Evolutionary conservation across 2,888 invertebrate species (phyloP), one percentile per base, ranked within the genome.

Genomic region (Athalia cordata): DNA sequence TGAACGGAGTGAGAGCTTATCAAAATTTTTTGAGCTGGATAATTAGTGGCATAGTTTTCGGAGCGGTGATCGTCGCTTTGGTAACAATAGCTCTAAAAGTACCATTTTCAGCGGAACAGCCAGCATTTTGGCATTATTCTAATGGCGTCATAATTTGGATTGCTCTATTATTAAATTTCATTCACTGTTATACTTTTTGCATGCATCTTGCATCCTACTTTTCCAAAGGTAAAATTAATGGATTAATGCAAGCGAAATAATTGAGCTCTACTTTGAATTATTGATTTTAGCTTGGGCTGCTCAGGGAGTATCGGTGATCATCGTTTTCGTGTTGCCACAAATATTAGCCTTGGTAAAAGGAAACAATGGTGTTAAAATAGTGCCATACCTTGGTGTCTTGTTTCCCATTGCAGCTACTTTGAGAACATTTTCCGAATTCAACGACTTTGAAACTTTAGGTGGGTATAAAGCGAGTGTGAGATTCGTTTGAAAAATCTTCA

Each of bases 1-100:
- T 90, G 82, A 90, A 90, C 74, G 90, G 90, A 43, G 89, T 89
- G 9, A 86, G 85, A 77, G 83, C 83, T n/a, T 80, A 81, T 77
- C 84, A 87, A 72, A 89, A 89, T 84, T 84, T 89, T 65, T 80
- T 89, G 7, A 88, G 89, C 78, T 90, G 89, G 89, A 77, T 89
- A 59, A 13, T 86, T 5, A 87, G 85, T 70, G 89, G 89, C 7
- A 78, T 83, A 47, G 5, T 88, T 29, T 86, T 88, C 61, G 88
- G 88, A 74, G 80, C 81, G 13, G 77, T 84, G 8, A 89, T 88
- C 76, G 80, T 87, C 78, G 77, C 84, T 52, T 87, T 88, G 52
- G 79, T 87, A 50, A 83, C 86, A 9, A 64, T 87, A 80, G 81
- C 89, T 78, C 84, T 89, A 15, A 87, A 85, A 79, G 80, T 84